Conservation (phyloP, 2,113 vertebrate species). For the Albula goreensis region DNA sequence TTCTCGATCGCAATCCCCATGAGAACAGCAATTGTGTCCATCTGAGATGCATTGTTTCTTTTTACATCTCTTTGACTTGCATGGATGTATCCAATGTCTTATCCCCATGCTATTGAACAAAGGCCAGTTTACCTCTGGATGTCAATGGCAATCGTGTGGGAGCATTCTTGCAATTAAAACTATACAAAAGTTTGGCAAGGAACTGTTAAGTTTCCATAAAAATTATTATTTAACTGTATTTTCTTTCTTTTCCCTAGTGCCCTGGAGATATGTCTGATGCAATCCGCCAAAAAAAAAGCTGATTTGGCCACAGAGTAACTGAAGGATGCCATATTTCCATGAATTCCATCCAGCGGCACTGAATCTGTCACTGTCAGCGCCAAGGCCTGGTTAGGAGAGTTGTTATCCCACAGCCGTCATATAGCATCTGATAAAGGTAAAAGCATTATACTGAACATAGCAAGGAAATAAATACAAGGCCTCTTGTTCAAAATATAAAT, state of each 20-base stretch:
- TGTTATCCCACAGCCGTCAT: conserved; percentile 29
- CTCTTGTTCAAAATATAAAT: conserved; percentile 31
- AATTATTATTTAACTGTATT: not conserved
- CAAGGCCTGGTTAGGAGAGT: conserved; percentile 24
- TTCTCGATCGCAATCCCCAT: not conserved
- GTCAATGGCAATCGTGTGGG: conserved; percentile 17
- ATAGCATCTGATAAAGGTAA: conserved; percentile 29
- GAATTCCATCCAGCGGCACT: conserved; percentile 9
- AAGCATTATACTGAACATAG: conserved; percentile 5
- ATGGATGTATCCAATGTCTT: not conserved
- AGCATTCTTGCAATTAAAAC: not conserved
- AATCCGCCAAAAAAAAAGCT: not conserved
- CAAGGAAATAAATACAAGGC: conserved; percentile 22
- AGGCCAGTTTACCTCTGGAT: conserved; percentile 1
- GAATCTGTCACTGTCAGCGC: conserved; percentile 21
- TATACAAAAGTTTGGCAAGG: conserved; percentile 1
- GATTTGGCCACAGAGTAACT: not conserved
- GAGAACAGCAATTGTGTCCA: not conserved
- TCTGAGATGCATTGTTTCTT: not conserved
- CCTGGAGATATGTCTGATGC: not conserved
- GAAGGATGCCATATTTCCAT: conserved; percentile 16
- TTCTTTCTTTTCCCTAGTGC: conserved; percentile 21
- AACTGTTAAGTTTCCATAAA: not conserved
- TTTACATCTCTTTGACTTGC: not conserved
- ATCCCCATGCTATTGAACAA: not conserved